Conservation (phyloP, 2,888 invertebrate species). For the Gryllus longicercus region DNA sequence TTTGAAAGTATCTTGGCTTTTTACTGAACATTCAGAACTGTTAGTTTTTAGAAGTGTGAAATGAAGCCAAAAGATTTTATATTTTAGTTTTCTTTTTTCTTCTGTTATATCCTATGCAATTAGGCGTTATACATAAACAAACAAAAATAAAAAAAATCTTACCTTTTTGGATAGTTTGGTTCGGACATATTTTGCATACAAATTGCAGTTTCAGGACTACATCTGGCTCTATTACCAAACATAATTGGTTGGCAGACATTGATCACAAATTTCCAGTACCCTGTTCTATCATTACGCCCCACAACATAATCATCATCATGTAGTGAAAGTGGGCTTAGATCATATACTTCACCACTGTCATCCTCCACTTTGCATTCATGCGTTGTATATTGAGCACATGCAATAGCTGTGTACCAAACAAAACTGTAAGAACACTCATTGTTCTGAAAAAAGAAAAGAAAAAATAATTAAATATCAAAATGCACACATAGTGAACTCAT, state of each 20-base stretch:
- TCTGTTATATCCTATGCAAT: too few species aligned
- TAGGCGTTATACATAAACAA: too few species aligned
- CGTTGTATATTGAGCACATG: background rate
- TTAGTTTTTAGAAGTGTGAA: too few species aligned
- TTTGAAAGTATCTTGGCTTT: too few species aligned
- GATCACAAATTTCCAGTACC: background rate
- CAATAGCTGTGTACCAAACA: background rate
- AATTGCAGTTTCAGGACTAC: background rate
- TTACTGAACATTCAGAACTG: too few species aligned
- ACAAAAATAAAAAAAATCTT: background rate
- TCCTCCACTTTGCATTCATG: background rate
- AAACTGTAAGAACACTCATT: background rate
- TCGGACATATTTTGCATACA: background rate
- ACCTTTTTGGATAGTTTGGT: background rate
- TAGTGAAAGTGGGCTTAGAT: background rate
- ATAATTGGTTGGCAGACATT: slow-evolving; percentile 18
- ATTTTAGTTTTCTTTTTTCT: too few species aligned
- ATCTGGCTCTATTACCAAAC: background rate
- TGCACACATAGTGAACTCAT: too few species aligned
- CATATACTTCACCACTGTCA: background rate
- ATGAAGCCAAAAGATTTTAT: too few species aligned
- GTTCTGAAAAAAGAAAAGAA: background rate
- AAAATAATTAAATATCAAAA: too few species aligned
- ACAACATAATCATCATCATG: background rate
- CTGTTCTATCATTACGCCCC: background rate